Percentiles rank a stretch among this genome's conserved stretches.
Conservation (phyloP, 2,797 vertebrate species). For the Halcyon leucocephala region DNA sequence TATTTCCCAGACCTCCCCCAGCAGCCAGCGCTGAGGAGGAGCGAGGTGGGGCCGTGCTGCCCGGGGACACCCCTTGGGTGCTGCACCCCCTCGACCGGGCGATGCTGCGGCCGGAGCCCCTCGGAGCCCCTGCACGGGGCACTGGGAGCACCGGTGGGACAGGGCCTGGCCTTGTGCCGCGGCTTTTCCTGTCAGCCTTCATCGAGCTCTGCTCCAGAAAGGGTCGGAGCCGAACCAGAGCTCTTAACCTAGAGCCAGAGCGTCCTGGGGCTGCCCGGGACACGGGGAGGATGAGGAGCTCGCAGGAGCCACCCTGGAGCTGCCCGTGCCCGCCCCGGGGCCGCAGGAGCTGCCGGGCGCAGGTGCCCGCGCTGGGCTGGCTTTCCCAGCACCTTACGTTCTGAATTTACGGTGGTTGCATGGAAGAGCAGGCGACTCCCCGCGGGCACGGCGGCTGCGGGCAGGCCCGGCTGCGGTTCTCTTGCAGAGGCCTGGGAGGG, state of each 20-base stretch:
- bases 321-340: neutral
- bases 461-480: accelerated
- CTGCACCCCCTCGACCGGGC: neutral
- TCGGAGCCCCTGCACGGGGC: neutral
- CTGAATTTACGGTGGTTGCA: neutral
- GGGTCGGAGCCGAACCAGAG: neutral
- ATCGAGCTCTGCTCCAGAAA: neutral
- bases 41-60: neutral
- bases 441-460: neutral
- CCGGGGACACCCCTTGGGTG: neutral
- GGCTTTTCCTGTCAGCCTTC: neutral
- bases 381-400: accelerated
- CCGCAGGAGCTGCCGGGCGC: neutral
- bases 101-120: neutral
- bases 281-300: neutral
- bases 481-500: neutral
- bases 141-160: neutral
- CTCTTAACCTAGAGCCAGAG: neutral
- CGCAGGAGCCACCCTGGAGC: neutral
- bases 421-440: neutral
- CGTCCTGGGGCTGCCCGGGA: neutral
- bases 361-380: neutral
- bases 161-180: neutral
- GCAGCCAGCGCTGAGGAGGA: neutral
- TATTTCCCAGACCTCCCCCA: neutral